Conservation (phyloP, 2,888 invertebrate genomes). For the Agrochola lychnidis region DNA sequence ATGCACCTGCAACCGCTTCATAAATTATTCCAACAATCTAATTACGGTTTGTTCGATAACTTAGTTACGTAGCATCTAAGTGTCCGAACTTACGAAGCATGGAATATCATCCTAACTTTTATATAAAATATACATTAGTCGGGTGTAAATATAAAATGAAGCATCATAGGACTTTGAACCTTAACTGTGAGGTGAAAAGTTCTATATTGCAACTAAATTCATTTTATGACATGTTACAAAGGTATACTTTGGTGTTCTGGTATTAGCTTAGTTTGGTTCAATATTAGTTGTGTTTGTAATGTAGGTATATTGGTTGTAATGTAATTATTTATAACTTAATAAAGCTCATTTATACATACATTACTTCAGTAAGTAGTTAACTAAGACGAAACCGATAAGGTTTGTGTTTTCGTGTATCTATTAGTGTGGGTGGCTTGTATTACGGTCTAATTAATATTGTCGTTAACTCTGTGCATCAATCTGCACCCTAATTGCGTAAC, state of each 20-base stretch:
- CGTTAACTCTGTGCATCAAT: background rate
- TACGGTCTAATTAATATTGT: background rate
- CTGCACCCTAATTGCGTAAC: no score
- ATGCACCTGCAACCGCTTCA: slow-evolving; percentile 46
- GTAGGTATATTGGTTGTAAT: background rate
- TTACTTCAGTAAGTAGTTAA: background rate
- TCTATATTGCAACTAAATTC: background rate
- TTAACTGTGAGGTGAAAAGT: background rate
- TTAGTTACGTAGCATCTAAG: slow-evolving; percentile 49
- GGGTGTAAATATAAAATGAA: slow-evolving; percentile 15
- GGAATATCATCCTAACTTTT: slow-evolving; percentile 45
- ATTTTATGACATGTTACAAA: background rate
- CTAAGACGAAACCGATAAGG: background rate
- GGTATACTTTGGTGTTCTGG: background rate
- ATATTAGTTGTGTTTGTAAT: slow-evolving; percentile 12
- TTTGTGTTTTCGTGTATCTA: background rate
- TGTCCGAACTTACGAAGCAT: slow-evolving; percentile 44
- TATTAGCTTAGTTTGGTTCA: slow-evolving; percentile 16
- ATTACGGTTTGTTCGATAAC: slow-evolving; percentile 51
- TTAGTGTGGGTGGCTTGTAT: no score
- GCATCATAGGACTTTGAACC: slow-evolving; percentile 7
- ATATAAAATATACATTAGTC: slow-evolving; percentile 43
- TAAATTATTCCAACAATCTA: slow-evolving; percentile 53
- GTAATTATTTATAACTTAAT: slow-evolving; percentile 3
- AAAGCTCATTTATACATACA: background rate